Percentiles rank a stretch among this genome's conserved stretches.
Conservation (phyloP, 2,888 invertebrate species). For the Calliopum simillimum region DNA sequence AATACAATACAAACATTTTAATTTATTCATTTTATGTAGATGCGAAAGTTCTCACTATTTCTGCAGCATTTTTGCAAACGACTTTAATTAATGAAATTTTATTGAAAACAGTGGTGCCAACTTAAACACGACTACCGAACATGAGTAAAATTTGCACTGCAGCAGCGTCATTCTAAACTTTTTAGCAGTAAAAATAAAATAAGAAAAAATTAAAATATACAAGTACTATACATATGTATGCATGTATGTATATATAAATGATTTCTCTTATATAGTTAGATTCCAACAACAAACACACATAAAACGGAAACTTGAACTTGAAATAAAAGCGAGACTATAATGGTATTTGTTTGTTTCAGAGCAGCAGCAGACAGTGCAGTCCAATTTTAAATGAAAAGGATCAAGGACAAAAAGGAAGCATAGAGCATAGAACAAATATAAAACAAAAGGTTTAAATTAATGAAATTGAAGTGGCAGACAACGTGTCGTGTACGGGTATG, state of each 20-base stretch:
- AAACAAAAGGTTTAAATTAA: constrained; percentile 49
- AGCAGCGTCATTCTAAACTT: too few relatives aligned
- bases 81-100: constrained; percentile 1
- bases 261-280: not conserved
- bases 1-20: too few relatives aligned
- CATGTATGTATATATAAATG: too few relatives aligned
- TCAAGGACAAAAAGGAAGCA: not conserved
- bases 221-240: too few relatives aligned
- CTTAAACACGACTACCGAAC: not conserved
- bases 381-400: constrained; percentile 16
- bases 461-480: constrained; percentile 51
- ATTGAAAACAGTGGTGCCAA: not conserved
- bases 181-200: too few relatives aligned
- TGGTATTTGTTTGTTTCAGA: not conserved
- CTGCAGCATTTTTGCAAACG: too few relatives aligned
- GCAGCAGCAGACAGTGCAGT: not conserved
- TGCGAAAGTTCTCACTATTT: too few relatives aligned
- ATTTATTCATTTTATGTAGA: too few relatives aligned
- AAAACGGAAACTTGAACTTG: constrained; percentile 36
- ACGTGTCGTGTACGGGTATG: constrained; percentile 35
- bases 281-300: not conserved
- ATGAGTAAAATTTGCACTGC: not conserved
- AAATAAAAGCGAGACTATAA: constrained; percentile 24
- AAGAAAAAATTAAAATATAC: too few relatives aligned
- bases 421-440: not conserved